phyloP scores from a whole-genome alignment of 2,797 vertebrate genomes.

The Ptychobarbus kaznakovi region DNA sequence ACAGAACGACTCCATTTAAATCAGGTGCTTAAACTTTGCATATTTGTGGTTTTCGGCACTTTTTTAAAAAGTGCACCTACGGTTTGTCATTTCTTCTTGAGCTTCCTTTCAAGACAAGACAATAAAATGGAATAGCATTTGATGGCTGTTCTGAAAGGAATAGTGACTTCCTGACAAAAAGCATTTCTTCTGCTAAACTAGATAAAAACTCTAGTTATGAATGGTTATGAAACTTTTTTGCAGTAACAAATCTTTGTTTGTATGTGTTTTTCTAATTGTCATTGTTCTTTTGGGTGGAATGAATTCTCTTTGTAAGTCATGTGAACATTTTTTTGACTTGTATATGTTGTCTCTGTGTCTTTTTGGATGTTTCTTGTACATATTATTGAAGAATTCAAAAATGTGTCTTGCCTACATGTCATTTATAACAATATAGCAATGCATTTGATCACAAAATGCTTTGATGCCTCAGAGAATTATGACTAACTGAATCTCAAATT shows the following conservation, averaged over 20 bases:
- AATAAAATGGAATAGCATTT: not conserved
- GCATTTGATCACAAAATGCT: not conserved
- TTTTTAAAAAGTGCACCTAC: not conserved
- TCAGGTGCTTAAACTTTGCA: not conserved
- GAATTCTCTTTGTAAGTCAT: not conserved
- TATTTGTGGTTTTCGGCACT: not conserved
- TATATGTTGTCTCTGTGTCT: conserved; percentile 53
- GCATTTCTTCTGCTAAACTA: not conserved
- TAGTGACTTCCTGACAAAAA: not conserved
- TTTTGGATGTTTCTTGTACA: conserved; percentile 57
- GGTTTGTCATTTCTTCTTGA: conserved; percentile 16
- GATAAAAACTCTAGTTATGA: not conserved
- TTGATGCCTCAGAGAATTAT: not conserved
- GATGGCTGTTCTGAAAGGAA: not conserved
- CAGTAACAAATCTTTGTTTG: not conserved
- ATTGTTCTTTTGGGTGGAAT: not conserved
- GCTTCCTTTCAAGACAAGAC: conserved; percentile 18
- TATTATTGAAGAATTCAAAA: conserved; percentile 71
- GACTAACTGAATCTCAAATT: not conserved
- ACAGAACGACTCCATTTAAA: not conserved
- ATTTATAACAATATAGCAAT: not conserved
- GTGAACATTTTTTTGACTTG: conserved; percentile 43
- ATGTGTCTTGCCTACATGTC: not conserved
- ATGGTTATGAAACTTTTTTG: not conserved
- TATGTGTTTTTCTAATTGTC: conserved; percentile 11